Base-by-base conservation (phyloP, 2,888 invertebrate species). In the Stenurella melanura region DNA sequence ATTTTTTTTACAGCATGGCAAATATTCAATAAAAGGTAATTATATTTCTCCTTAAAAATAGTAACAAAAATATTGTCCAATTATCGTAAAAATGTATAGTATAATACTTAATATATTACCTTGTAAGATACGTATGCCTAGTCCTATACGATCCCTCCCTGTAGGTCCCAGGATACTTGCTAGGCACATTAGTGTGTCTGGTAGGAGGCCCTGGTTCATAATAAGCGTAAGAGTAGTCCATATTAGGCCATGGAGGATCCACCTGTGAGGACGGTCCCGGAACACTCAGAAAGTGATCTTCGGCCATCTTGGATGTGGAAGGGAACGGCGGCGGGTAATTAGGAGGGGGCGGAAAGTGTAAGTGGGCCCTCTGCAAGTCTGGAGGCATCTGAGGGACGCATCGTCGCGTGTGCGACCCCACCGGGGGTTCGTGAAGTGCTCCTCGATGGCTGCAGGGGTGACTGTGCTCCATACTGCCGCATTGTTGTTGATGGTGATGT, bases 181-280 rank as follows among this genome's bases (percentile, higher is more conserved):
- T 84, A 54, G 95, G 94, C 86, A 94, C 92, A 85, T 94, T 93
- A 74, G 93, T 93, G 83, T 92, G 92, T 74, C 91, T 90, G 83
- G 92, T 92, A 76, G 92, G 91, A 9, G 92, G 92, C 1, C 93
- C 93, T 0, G 93, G 93, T 86, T 95, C 95, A 88, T 96, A 95
- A 88, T 96, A 96, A 19, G 96, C 96, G 88, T 96, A 96, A 15
- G 95, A 95, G 89, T 96, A 96, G 87, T 95, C 96, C 54, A 75
- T 78, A 82, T 90, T 90, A 66, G 88, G 87, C 75, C 75, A 80
- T 11, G 80, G 80, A 11, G 83, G 79, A 60, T 87, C 87, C 80
- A 84, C 85, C 78, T 86, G 83, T 76, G 85, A 87, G 50, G 88
- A 88, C n/a, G 84, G 84, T 56, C 84, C 83, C 54, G 84, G 82